Evolutionary conservation across 2,113 vertebrate genomes (phyloP).

Genomic region (Oenanthe melanoleuca): DNA sequence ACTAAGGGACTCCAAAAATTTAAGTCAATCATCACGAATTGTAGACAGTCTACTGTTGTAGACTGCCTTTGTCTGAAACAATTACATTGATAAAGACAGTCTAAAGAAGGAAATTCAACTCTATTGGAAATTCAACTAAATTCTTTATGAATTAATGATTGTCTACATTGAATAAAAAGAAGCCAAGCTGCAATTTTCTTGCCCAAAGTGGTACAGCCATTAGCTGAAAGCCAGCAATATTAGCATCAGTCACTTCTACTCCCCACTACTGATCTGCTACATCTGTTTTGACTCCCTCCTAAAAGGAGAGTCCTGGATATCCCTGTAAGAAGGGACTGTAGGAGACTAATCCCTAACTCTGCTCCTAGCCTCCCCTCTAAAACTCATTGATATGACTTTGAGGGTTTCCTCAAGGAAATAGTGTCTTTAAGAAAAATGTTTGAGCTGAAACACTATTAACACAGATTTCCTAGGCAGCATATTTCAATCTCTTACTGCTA

Average conservation of each 20-base stretch:
- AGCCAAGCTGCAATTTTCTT: not conserved
- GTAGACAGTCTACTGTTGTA: not conserved
- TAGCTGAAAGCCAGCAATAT: not conserved
- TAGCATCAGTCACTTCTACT: not conserved
- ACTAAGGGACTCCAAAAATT: not conserved
- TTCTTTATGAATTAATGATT: not conserved
- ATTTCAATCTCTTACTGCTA: conserved; percentile 8
- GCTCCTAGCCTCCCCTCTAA: not conserved
- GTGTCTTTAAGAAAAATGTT: not conserved
- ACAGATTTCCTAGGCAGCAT: not conserved
- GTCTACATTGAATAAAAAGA: not conserved
- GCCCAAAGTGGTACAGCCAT: not conserved
- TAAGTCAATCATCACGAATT: not conserved
- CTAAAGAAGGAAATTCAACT: not conserved
- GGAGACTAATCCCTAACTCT: not conserved
- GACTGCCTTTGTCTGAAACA: not conserved
- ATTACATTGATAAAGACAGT: not conserved
- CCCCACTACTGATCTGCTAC: not conserved
- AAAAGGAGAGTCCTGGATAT: not conserved
- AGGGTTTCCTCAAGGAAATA: not conserved
- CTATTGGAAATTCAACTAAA: not conserved
- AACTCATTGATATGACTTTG: not conserved
- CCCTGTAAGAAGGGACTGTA: not conserved
- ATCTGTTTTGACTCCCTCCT: not conserved
- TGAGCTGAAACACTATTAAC: not conserved